Base-by-base conservation (phyloP, 2,797 vertebrate species). In the Pangasius krempfi region DNA sequence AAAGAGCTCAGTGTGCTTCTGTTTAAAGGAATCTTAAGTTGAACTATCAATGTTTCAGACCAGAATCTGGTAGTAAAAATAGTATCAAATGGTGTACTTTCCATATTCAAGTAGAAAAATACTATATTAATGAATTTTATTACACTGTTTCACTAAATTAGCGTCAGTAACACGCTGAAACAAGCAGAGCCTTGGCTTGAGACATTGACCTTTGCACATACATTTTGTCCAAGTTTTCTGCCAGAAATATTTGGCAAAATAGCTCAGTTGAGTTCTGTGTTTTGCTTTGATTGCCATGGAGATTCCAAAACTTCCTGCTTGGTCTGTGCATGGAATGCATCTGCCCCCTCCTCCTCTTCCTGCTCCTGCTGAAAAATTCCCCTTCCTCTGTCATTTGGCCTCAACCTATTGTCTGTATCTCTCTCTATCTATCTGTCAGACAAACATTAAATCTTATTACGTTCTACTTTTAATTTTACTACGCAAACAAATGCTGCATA, bases 221-320 rank as follows among this genome's bases (percentile, higher is more conserved):
- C 91, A 93, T 90, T 94, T 91, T 81, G 85, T 88, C 89, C 87
- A 87, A 92, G 87, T 91, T 84, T 92, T 93, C 64, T 56, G 89
- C 81, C 90, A 91, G 89, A 94, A 95, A 94, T 93, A 92, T 92
- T 93, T 93, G 93, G 93, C 94, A 95, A 96, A 95, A 95, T 94
- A 93, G 91, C 89, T 89, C 60, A 89, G 90, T 87, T 87, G 87
- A 91, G 90, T 89, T 90, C 91, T 93, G 90, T 96, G 96, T 96
- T 96, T 95, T 94, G 93, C 93, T 94, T 94, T 92, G 87, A 95
- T 95, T 95, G 95, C 94, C 94, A 96, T 95, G 92, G 96, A 95
- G 94, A 97, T 96, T 95, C 94, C 93, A 94, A 95, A 96, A 96
- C 95, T 94, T 96, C 94, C 94, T 96, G 95, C 94, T 92, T 93